phyloP scores from a whole-genome alignment of 2,113 vertebrate species.

The Cryptotis parvus region DNA sequence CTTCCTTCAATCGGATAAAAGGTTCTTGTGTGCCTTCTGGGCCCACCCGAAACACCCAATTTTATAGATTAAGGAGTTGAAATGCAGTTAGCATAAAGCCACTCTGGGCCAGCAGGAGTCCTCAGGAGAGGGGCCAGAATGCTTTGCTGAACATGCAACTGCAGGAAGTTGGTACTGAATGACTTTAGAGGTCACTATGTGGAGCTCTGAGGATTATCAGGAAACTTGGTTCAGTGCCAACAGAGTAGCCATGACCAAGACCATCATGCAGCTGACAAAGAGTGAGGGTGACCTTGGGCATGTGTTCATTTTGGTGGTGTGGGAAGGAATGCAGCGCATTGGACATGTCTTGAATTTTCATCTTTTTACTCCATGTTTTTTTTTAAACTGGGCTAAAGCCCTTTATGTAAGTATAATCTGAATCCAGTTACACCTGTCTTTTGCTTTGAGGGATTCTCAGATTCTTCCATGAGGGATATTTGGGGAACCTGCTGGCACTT shows the following conservation, averaged over 20 bases:
- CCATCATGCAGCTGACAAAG: not conserved
- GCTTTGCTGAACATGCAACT: not conserved
- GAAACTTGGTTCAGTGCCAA: not conserved
- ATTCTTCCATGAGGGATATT: not conserved
- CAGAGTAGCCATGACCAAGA: not conserved
- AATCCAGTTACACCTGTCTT: not conserved
- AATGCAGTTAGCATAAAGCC: not conserved
- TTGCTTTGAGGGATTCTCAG: constrained; percentile 1
- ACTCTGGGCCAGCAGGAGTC: not conserved
- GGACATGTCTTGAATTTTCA: not conserved
- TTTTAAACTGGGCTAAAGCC: no score
- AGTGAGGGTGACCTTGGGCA: not conserved
- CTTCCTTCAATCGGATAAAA: not conserved
- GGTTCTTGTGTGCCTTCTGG: not conserved
- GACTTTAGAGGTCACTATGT: not conserved
- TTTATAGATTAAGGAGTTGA: not conserved
- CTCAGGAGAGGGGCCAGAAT: not conserved
- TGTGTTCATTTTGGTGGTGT: not conserved
- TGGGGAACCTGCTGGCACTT: not conserved
- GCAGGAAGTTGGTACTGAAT: not conserved
- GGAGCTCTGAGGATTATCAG: not conserved
- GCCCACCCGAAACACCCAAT: not conserved
- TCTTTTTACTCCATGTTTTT: no score
- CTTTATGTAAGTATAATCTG: not conserved
- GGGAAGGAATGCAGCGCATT: not conserved